Base-by-base conservation (phyloP, 2,113 vertebrate genomes). In the Gymnogyps californianus region DNA sequence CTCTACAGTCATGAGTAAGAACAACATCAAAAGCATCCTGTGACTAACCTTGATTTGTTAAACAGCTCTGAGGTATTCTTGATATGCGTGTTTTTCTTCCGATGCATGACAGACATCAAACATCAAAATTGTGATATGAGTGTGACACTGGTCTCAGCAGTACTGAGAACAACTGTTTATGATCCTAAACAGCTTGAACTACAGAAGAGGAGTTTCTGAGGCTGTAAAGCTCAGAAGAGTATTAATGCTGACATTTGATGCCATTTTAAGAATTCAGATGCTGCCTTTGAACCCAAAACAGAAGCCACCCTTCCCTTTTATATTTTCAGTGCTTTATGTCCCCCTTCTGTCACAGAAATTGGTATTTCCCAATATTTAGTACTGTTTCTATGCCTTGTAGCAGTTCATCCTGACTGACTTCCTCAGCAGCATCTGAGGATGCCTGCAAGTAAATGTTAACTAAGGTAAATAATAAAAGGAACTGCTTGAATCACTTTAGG, bases 21-120 rank as follows among this genome's bases (percentile, higher is more conserved):
- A 8, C 9, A 94, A 76, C 26, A 83, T 77, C 66, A 70, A 87
- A 96, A 69, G 26, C 46, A 75, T 81, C 57, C 52, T 83, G 34
- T 52, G 62, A 93, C 78, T 89, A 91, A 87, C 49, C 83, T 61
- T 69, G 54, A 88, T 89, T 83, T 66, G 66, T 86, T 83, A 57
- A 77, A 55, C 44, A 90, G 89, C 70, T 89, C 72, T 38, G 42
- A 88, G 59, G 46, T 91, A 62, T 49, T 82, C 61, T 57, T 62
- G 34, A 86, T 75, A 87, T 4, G 54, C 65, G 54, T 44, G 51
- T 90, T 92, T 85, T 69, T 59, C 62, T 81, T 93, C 85, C 57
- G 52, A 92, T 69, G 51, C 69, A 21, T 58, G 59, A 70, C 71
- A 90, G 55, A 46, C 80, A 89, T 76, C 79, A 83, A 67, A 82